These are phyloP conservation scores for Glossosoma conforme DNA, from an alignment of 1,140 invertebrate species.

Conservation along the genomic window DNA sequence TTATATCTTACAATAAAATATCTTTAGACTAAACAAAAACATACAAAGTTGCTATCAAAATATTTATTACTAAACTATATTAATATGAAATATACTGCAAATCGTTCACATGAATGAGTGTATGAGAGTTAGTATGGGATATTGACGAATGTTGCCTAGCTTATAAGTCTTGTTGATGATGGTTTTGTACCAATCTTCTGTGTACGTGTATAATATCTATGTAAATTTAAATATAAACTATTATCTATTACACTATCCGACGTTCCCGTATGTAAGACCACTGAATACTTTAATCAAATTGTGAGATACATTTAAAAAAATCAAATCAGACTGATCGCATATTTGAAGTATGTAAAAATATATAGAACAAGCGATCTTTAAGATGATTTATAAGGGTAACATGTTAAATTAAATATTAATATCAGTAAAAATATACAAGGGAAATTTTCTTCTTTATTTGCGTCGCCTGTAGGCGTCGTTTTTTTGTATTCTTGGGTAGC, in stretches of 20 bases:
- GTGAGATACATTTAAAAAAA: slow-evolving; percentile 14
- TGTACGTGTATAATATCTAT: slow-evolving; percentile 15
- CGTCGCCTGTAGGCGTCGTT: too few relatives aligned
- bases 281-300: not conserved
- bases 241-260: too few relatives aligned
- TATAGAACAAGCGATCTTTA: slow-evolving; percentile 27
- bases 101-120: too few relatives aligned
- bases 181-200: slow-evolving; percentile 29
- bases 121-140: too few relatives aligned
- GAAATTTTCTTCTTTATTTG: slow-evolving; percentile 16
- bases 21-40: slow-evolving; percentile 1
- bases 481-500: too few relatives aligned
- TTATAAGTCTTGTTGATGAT: slow-evolving; percentile 31
- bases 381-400: slow-evolving; percentile 16
- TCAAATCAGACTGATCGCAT: slow-evolving; percentile 30
- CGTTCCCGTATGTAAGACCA: not conserved
- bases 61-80: slow-evolving; percentile 16
- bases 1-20: slow-evolving; percentile 3
- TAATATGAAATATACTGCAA: too few relatives aligned
- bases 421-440: slow-evolving; percentile 9
- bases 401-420: slow-evolving; percentile 4
- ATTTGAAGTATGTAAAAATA: slow-evolving; percentile 22
- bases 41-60: slow-evolving; percentile 14
- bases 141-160: slow-evolving; percentile 21
- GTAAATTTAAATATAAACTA: too few relatives aligned